Conservation (phyloP, 2,797 vertebrate genomes). For the Oreochromis mossambicus region DNA sequence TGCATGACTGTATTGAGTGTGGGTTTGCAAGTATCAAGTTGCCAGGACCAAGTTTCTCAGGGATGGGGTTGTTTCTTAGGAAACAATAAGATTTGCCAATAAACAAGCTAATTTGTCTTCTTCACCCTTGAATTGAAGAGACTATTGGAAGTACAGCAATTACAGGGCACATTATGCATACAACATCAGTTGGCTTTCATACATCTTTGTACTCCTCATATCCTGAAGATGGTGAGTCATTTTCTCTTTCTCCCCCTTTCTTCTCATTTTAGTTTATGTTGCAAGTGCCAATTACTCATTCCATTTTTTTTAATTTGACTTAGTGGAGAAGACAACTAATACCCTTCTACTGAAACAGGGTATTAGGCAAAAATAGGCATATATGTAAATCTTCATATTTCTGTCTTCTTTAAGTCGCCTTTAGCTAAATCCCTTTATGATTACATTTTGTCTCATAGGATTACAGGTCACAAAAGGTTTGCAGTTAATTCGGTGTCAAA, state of each 20-base stretch:
- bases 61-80: conserved; percentile 3
- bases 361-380: background rate
- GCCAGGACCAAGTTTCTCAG: conserved; percentile 2
- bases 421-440: background rate
- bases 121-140: conserved; percentile 33
- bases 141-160: conserved; percentile 26
- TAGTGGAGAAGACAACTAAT: background rate
- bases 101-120: conserved; percentile 45
- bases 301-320: background rate
- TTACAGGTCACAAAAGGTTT: background rate
- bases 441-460: background rate
- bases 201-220: conserved; percentile 28
- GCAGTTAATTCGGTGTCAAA: background rate
- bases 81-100: conserved; percentile 55
- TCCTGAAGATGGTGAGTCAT: conserved; percentile 41
- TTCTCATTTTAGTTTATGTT: background rate
- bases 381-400: background rate
- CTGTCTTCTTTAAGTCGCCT: background rate
- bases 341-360: background rate
- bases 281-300: background rate
- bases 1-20: conserved; percentile 19
- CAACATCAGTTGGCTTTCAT: conserved; percentile 42
- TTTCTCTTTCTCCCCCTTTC: background rate
- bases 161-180: conserved; percentile 55
- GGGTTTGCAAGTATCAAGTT: conserved; percentile 21